Evolutionary conservation across 2,797 vertebrate species (phyloP), one percentile per base, ranked within the genome.

Genomic region (Crax fasciolata): DNA sequence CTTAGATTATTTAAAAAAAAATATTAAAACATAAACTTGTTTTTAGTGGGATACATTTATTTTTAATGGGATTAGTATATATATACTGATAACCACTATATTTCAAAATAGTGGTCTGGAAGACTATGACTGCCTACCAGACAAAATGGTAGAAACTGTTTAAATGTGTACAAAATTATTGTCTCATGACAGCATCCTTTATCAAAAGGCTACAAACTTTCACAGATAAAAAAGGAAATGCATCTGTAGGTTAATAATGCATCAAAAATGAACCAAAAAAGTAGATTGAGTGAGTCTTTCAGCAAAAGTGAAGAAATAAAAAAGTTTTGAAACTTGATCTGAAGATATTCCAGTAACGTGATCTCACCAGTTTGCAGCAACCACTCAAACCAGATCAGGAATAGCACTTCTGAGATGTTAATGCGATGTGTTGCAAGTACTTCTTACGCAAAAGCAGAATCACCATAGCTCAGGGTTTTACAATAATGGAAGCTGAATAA

Each of bases 391-490:
- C 20, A 72, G 44, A 58, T 10, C 7, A 39, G 23, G 17, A 19
- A 63, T 18, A 41, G 28, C 43, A 28, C 39, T 73, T 78, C 39
- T 55, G 51, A 81, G 10, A 30, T 43, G 27, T 51, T 82, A 61
- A 63, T 68, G n/a, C 63, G 79, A 83, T 84, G n/a, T 79, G 46
- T 81, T 90, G 44, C 57, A 74, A 68, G 54, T 68, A 30, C 5
- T 80, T 18, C 67, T 85, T 67, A 93, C 81, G 25, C 30, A 54
- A 95, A 91, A 92, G 23, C 62, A 72, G 48, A 88, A 81, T 66
- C 11, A 1, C n/a, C n/a, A 54, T 39, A 81, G 66, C 49, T n/a
- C 10, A 70, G 15, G 8, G 0, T 44, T 85, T 80, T 81, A 74
- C 75, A n/a, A 28, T 68, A 65, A 76, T 58, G 38, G 38, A 75